Conservation (phyloP, 2,797 vertebrate genomes). For the Pseudochaenichthys georgianus region DNA sequence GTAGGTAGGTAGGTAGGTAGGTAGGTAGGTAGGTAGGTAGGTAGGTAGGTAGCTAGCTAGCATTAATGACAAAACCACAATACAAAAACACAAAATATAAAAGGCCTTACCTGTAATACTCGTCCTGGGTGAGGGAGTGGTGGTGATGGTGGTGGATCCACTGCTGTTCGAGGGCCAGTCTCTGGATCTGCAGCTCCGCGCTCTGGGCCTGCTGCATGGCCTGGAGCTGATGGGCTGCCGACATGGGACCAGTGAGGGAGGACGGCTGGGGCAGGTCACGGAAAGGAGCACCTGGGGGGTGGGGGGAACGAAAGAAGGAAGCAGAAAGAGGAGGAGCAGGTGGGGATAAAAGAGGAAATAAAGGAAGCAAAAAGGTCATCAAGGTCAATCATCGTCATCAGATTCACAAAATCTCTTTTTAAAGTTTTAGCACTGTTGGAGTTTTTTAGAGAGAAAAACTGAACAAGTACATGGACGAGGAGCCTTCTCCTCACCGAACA, state of each 20-base stretch:
- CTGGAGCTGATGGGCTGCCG: conserved; percentile 98
- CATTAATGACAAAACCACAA: neutral
- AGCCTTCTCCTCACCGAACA: conserved; percentile 94
- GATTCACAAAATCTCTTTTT: conserved; percentile 34
- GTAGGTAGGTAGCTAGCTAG: too few relatives aligned
- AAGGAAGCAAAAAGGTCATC: neutral
- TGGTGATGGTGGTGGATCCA: conserved; percentile 98
- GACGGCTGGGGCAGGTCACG: conserved; percentile 95
- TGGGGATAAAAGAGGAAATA: neutral
- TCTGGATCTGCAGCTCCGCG: conserved; percentile 98
- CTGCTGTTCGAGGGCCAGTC: conserved; percentile 98
- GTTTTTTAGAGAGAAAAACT: conserved; percentile 77
- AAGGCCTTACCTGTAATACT: conserved; percentile 94
- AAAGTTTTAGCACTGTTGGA: conserved; percentile 61
- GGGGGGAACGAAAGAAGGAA: neutral
- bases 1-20: too few relatives aligned
- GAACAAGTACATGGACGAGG: conserved; percentile 81
- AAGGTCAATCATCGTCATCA: conserved; percentile 44
- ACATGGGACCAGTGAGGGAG: conserved; percentile 95
- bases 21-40: too few relatives aligned
- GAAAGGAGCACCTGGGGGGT: conserved; percentile 87
- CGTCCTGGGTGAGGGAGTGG: conserved; percentile 96
- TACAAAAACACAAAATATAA: neutral
- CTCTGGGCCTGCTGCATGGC: conserved; percentile 99
- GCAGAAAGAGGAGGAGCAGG: conserved; percentile 13